A percentile compares a stretch with the other conserved stretches of the same genome.
Evolutionary conservation across 2,888 invertebrate genomes (phyloP).

Genomic region (Deilephila elpenor): DNA sequence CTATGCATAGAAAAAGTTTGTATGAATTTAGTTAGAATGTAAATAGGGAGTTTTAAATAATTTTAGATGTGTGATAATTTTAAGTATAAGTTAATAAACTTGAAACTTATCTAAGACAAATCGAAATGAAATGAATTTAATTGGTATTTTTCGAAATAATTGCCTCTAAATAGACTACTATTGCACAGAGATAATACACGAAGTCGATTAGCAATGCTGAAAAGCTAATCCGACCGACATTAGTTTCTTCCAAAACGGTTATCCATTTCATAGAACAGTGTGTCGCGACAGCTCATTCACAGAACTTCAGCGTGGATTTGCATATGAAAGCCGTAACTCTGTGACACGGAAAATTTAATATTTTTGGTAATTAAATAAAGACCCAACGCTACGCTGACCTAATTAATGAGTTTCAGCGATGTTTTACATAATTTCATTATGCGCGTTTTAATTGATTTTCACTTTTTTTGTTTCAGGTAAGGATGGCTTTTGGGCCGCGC

Average conservation of each 20-base stretch:
- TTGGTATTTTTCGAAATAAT: too few relatives aligned
- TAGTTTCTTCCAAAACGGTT: neutral
- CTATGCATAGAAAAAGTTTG: too few relatives aligned
- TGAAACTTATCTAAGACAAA: too few relatives aligned
- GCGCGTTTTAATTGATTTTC: slow-evolving; percentile 42
- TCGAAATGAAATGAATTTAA: too few relatives aligned
- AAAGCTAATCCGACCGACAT: too few relatives aligned
- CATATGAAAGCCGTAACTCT: slow-evolving; percentile 78
- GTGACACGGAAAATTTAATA: slow-evolving; percentile 78
- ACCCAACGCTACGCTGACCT: slow-evolving; percentile 65
- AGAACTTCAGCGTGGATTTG: slow-evolving; percentile 58
- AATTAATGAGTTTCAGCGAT: slow-evolving; percentile 58
- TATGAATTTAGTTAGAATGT: too few relatives aligned
- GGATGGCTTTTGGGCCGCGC: slow-evolving; percentile 35
- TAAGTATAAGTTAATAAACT: too few relatives aligned
- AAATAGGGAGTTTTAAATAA: too few relatives aligned
- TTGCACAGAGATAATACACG: too few relatives aligned
- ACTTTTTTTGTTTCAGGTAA: slow-evolving; percentile 64
- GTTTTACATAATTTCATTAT: slow-evolving; percentile 27
- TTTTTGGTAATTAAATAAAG: slow-evolving; percentile 75
- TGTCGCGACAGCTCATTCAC: slow-evolving; percentile 32
- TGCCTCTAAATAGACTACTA: too few relatives aligned
- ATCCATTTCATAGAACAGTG: slow-evolving; percentile 19
- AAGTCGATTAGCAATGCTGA: too few relatives aligned
- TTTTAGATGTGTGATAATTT: too few relatives aligned